Base-by-base conservation (phyloP, 2,113 vertebrate species). In the Corythaixoides concolor region DNA sequence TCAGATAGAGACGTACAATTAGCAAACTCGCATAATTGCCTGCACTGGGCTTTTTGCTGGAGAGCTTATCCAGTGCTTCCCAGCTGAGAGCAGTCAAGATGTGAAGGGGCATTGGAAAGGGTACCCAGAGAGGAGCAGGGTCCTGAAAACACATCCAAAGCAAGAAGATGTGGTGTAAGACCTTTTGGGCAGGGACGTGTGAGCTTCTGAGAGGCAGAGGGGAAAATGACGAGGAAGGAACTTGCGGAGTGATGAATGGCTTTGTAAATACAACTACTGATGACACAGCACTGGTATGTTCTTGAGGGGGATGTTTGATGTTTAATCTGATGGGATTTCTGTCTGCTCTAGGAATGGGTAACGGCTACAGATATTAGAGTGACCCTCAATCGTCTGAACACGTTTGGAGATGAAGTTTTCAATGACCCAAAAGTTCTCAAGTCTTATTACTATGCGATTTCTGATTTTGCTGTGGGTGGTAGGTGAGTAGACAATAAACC, bases 361-460 rank as follows among this genome's bases (percentile, higher is more conserved):
- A 99, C 99, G 0, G 99, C 99, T 95, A 99, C 99, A 11, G 99
- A 99, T 95, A 99, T 99, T 97, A 96, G 98, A 95, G 99, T 99
- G 91, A 99, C 99, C 66, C 98, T 99, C 89, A 99, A 99, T 96
- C 98, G 99, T 32, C 98, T 99, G 88, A 99, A 99, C 97, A 99
- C 99, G 0, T 99, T 99, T 30, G 99, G 99, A 98, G 99, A 99
- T 69, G 99, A 99, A 97, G 99, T 99, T 41, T 99, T 99, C 97
- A 99, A 99, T 5, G 99, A 99, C 91, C 99, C 99, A 50, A 99
- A 99, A 96, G 99, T 99, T 96, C 99, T 99, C 62, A 99, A 99
- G 97, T 99, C 99, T 32, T 99, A 99, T 82, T 99, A 99, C 96
- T 99, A 99, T 35, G 99, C 99, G 11, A 99, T 99, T 98, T 99